Evolutionary conservation across 2,888 invertebrate genomes (phyloP), one percentile per base, ranked within the genome.

Genomic region (Protophormia terraenovae): DNA sequence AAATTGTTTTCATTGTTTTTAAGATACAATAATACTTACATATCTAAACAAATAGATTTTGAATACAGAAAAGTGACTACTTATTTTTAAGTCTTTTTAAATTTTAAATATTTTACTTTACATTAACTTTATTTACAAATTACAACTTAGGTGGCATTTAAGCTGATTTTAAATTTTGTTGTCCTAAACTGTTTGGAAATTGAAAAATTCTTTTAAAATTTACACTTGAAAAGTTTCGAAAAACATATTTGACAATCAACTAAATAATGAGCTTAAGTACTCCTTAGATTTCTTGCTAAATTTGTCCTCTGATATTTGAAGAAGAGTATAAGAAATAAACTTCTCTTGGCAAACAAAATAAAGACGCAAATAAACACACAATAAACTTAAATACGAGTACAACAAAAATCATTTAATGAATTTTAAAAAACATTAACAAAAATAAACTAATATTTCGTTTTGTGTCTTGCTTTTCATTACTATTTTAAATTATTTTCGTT

Each of bases 361-460:
- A n/a, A n/a, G n/a, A n/a, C 10, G 0, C 14, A 62, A 29, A 55
- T 24, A 45, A 64, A 29, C 35, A 55, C 22, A 41, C 16, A 16
- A 38, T n/a, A 76, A 38, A 62, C 62, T 38, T 53, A 14, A 27
- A 29, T 55, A 24, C 19, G 24, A 24, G 24, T 41, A 64, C 64
- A 64, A 64, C n/a, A 24, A 71, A 62, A 72, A 72, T 55, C 72
- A 79, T 79, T 72, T 64, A 79, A 79, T 79, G 71, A 72, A 79
- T 79, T 72, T 72, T 79, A 72, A 72, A 64, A 35, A 55, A 72
- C 41, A 27, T 24, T 58, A 53, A 62, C 22, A n/a, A 64, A 41
- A 12, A 32, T 29, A 50, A 69, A 47, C 64, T 53, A 38, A 35
- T 53, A 27, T 60, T 16, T 55, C n/a, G n/a, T 47, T 19, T 16